Evolutionary conservation across 2,113 vertebrate species (phyloP).

Genomic region (Paracanthobrama guichenoti): DNA sequence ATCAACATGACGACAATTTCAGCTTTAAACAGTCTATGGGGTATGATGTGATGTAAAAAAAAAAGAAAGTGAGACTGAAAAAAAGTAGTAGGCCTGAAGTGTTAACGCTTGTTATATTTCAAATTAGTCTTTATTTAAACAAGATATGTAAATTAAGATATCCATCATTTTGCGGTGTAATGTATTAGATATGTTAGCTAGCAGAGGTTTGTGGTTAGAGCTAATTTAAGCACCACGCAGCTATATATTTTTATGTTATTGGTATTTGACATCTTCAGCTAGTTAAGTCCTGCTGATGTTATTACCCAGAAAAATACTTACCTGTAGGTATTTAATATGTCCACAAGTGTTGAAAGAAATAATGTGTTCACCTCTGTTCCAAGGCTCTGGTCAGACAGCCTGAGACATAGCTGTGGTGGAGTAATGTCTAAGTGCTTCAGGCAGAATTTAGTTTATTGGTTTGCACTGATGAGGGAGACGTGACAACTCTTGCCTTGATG

Average conservation of each 20-base stretch:
- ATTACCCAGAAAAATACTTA: background rate
- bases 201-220: background rate
- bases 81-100: background rate
- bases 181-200: background rate
- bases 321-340: slow-evolving; percentile 44
- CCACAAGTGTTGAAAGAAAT: slow-evolving; percentile 53
- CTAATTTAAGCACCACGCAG: background rate
- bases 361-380: slow-evolving; percentile 62
- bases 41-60: background rate
- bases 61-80: no score
- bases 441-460: slow-evolving; percentile 76
- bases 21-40: background rate
- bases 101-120: background rate
- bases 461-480: slow-evolving; percentile 69
- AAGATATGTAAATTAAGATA: background rate
- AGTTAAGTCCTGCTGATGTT: background rate
- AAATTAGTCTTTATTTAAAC: background rate
- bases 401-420: slow-evolving; percentile 75
- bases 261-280: background rate
- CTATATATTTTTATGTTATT: background rate
- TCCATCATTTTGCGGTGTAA: background rate
- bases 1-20: background rate
- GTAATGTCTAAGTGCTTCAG: slow-evolving; percentile 64
- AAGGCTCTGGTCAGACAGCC: slow-evolving; percentile 72
- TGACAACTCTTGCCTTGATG: slow-evolving; percentile 67